Evolutionary conservation across 2,888 invertebrate genomes (phyloP), one percentile per base, ranked within the genome.

Genomic region (Oasisia sp.): DNA sequence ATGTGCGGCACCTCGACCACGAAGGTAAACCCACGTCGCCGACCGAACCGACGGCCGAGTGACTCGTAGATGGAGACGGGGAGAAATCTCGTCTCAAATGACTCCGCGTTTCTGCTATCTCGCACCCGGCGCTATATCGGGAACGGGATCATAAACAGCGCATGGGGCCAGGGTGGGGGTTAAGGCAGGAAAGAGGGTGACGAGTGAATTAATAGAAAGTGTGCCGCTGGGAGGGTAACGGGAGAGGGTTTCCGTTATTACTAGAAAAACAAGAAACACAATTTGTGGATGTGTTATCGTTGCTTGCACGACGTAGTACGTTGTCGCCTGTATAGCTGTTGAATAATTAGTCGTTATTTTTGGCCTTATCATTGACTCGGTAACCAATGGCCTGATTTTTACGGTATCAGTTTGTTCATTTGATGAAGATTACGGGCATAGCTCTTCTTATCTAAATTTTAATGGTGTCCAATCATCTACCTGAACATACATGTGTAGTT

Each of bases 81-180:
- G 38, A 38, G 38, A 74, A 27, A 74, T 7, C 74, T 19, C 74
- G 74, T 74, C 74, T 74, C 74, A 27, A 74, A 74, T 74, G 74
- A 27, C 74, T 27, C 74, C 74, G 14, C 74, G 74, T 74, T 74
- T 19, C 27, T 27, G 74, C 74, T 74, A 27, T 74, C 74, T 74
- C 27, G 27, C 74, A 74, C 14, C 74, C 74, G 74, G 74, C 74
- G 74, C 74, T 74, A 74, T 27, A 74, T 74, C 74, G 74, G 74
- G 74, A 74, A 74, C 74, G 14, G 74, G 74, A 74, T 27, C 74
- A 74, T 74, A 74, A 74, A 74, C 74, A 74, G 74, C 74, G 74
- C 74, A 27, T 27, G 74, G 74, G 74, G 74, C 19, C 74, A 74
- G 74, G 74, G 74, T 74, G 74, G 74, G 74, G 74, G 74, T 74